These are phyloP conservation scores for Troilus luridus DNA, from an alignment of 2,888 invertebrate genomes.

Conservation along the genomic window DNA sequence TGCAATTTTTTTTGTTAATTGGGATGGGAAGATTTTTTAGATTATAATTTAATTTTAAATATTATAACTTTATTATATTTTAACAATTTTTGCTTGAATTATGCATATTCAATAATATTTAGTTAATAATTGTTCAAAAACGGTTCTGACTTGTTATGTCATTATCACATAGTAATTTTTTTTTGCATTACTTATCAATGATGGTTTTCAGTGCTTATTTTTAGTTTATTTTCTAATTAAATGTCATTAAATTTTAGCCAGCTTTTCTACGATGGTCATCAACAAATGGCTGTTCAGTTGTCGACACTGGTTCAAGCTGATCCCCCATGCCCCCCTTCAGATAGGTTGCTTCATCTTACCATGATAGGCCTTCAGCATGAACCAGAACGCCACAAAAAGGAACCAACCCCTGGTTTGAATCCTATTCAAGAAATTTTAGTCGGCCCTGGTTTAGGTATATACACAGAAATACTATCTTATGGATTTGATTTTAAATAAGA, in stretches of 20 bases:
- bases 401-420: conserved; percentile 73
- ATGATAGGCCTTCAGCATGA: conserved; percentile 88
- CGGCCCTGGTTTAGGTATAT: conserved; percentile 76
- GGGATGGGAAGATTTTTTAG: too few relatives aligned
- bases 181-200: too few relatives aligned
- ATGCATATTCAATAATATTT: too few relatives aligned
- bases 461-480: not conserved
- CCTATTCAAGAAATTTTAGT: conserved; percentile 74
- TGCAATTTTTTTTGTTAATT: too few relatives aligned
- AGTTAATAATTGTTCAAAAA: too few relatives aligned
- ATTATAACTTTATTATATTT: too few relatives aligned
- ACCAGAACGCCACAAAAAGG: conserved; percentile 75
- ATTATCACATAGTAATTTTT: too few relatives aligned
- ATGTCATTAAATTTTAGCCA: conserved; percentile 77
- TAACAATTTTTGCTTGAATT: too few relatives aligned
- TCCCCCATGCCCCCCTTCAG: conserved; percentile 96
- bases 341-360: conserved; percentile 87
- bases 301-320: conserved; percentile 90
- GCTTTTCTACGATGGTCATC: conserved; percentile 97
- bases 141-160: too few relatives aligned
- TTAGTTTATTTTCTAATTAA: conserved; percentile 64
- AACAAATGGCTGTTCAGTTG: conserved; percentile 89
- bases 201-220: not conserved
- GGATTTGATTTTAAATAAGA: not conserved
- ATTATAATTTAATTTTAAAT: too few relatives aligned